phyloP scores from a whole-genome alignment of 1,140 invertebrate genomes.

The Coptotermes formosanus region DNA sequence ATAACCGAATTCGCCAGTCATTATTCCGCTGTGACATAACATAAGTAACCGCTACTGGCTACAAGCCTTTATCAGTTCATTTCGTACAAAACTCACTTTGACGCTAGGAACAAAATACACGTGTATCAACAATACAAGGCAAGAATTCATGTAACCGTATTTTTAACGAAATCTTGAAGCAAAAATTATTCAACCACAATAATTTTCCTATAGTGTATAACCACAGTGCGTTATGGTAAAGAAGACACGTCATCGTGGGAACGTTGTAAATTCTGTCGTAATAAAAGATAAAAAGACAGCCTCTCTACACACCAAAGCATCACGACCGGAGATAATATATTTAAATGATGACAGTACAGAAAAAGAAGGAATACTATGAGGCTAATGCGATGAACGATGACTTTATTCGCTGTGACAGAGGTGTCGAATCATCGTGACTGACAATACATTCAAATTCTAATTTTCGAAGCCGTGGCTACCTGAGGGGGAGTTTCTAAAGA shows the following conservation, averaged over 20 bases:
- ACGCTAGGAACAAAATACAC: not conserved
- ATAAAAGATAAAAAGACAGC: not conserved
- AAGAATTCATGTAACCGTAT: not conserved
- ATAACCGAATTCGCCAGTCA: not conserved
- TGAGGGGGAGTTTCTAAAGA: no score
- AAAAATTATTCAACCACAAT: not conserved
- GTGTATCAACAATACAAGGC: not conserved
- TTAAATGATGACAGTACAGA: slow-evolving; percentile 12
- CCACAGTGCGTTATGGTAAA: not conserved
- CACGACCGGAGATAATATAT: not conserved
- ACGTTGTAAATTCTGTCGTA: not conserved
- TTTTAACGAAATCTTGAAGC: not conserved
- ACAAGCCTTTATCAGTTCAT: not conserved
- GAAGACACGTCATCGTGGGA: not conserved
- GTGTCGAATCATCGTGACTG: slow-evolving; percentile 8
- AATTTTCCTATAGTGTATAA: not conserved
- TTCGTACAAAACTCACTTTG: not conserved
- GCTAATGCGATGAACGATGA: slow-evolving; percentile 1
- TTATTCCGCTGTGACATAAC: not conserved
- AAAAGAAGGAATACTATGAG: not conserved
- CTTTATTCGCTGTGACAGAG: slow-evolving; percentile 2
- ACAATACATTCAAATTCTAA: slow-evolving; percentile 5
- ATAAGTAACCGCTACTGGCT: not conserved
- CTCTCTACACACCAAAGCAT: not conserved
- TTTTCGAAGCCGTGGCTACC: no score